Base-by-base conservation (phyloP, 2,888 invertebrate genomes). In the Tetranychus piercei region DNA sequence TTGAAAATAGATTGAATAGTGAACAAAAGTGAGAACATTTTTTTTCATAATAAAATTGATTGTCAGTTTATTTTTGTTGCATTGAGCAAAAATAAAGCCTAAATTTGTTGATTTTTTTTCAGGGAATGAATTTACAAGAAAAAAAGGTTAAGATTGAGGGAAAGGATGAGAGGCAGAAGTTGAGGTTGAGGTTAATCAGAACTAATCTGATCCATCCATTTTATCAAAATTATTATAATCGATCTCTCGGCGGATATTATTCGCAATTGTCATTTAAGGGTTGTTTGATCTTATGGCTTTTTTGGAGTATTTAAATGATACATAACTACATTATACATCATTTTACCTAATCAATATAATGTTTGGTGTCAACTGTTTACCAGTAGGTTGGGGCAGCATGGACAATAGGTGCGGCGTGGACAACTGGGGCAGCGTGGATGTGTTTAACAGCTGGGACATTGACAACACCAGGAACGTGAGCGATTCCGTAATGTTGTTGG, bases 401-500 rank as follows among this genome's bases (percentile, higher is more conserved):
- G 69, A 20, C 71, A 71, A 71, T 0, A 22, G 23, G 43, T 22
- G 71, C 43, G 8, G n/a, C 18, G 20, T 18, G 20, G 23, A 71
- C 23, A 23, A 71, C 71, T 44, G 43, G 71, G n/a, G 71, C 34
- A n/a, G 71, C 34, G 15, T 23, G 23, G 44, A 71, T 20, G 43
- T 11, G 15, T 6, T 45, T 45, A 11, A 43, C 71, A 1, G 11
- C 34, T 45, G 71, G 71, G 44, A 71, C 71, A n/a, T 71, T 43
- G 71, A 43, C n/a, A 34, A 71, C 71, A 45, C 15, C 45, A 11
- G 20, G 20, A 23, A 23, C 20, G 18, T 44, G 44, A 44, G 71
- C 71, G 20, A 45, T 18, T n/a, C 44, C 71, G 71, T 71, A 71
- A 34, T 71, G 71, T 20, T n/a, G 23, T 71, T 71, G 71, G 34